A percentile compares a stretch with the other conserved stretches of the same genome.
phyloP scores from a whole-genome alignment of 2,797 vertebrate genomes.

The Melanogrammus aeglefinus region DNA sequence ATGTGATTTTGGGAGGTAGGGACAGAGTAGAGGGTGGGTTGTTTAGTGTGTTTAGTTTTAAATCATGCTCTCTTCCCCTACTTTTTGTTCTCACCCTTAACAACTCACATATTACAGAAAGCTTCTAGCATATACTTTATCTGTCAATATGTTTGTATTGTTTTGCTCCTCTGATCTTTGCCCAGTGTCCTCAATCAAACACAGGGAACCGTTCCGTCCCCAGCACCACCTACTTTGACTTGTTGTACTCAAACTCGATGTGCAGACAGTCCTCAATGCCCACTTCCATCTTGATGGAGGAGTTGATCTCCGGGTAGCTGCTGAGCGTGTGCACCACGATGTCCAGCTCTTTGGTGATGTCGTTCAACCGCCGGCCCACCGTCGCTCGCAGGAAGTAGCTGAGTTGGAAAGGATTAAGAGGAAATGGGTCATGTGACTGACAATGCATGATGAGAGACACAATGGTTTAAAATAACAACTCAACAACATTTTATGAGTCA shows the following conservation, averaged over 20 bases:
- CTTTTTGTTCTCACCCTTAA: too few species aligned
- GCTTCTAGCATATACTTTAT: background rate
- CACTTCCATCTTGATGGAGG: slow-evolving; percentile 98
- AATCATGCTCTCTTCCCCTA: too few species aligned
- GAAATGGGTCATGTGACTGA: background rate
- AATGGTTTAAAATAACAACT: background rate
- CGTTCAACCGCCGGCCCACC: slow-evolving; percentile 85
- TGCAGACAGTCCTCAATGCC: slow-evolving; percentile 97
- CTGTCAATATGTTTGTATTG: background rate
- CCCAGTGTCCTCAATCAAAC: background rate
- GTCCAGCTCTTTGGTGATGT: slow-evolving; percentile 91
- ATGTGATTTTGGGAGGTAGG: background rate
- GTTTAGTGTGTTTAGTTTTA: background rate
- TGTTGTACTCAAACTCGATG: slow-evolving; percentile 98
- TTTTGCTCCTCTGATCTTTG: background rate
- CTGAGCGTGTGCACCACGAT: slow-evolving; percentile 93
- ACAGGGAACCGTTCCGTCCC: background rate
- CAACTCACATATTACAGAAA: background rate
- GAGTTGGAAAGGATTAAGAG: slow-evolving; percentile 4
- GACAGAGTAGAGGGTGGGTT: background rate
- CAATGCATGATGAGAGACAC: background rate
- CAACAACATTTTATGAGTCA: background rate
- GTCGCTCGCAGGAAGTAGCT: slow-evolving; percentile 94
- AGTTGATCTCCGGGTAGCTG: slow-evolving; percentile 92
- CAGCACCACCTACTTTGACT: slow-evolving; percentile 84